A percentile compares a stretch with the other conserved stretches of the same genome.
Conservation (phyloP, 1,140 invertebrate species). For the fruit fly (Drosophila melanogaster) region DNA sequence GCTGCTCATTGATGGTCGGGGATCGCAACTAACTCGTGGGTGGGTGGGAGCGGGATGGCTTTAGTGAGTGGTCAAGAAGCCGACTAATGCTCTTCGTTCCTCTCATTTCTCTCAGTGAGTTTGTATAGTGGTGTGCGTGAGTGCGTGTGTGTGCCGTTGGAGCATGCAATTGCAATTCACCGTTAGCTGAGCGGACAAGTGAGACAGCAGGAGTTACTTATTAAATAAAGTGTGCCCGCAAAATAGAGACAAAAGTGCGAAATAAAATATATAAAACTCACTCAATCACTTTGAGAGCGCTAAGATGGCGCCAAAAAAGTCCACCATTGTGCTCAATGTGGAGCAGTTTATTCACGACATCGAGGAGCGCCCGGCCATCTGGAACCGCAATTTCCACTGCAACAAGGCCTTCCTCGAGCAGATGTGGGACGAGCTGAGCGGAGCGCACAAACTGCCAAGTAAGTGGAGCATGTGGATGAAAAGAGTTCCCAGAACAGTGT, state of each 20-base stretch:
- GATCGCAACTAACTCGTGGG: slow-evolving; percentile 40
- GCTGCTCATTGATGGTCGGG: slow-evolving; percentile 38
- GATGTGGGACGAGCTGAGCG: slow-evolving; percentile 83
- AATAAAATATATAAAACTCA: neutral
- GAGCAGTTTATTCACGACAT: slow-evolving; percentile 84
- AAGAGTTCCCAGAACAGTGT: slow-evolving; percentile 15
- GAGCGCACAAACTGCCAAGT: slow-evolving; percentile 80
- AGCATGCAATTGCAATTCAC: slow-evolving; percentile 53
- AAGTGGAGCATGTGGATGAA: slow-evolving; percentile 43
- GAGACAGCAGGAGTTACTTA: slow-evolving; percentile 24
- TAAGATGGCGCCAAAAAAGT: slow-evolving; percentile 83
- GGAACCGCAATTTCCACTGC: slow-evolving; percentile 84
- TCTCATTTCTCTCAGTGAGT: slow-evolving; percentile 26
- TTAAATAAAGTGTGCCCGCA: slow-evolving; percentile 24
- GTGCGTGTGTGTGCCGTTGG: slow-evolving; percentile 19
- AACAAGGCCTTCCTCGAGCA: slow-evolving; percentile 84
- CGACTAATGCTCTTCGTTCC: slow-evolving; percentile 27
- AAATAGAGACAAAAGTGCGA: slow-evolving; percentile 16
- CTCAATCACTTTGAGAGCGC: slow-evolving; percentile 5
- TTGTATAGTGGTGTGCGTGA: neutral
- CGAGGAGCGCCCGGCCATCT: slow-evolving; percentile 81
- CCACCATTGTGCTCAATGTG: slow-evolving; percentile 82
- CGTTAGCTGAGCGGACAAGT: slow-evolving; percentile 43
- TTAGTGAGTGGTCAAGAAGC: slow-evolving; percentile 2
- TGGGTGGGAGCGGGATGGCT: slow-evolving; percentile 4